Conservation (phyloP, 2,113 vertebrate genomes). For the Siphamia tubifer region DNA sequence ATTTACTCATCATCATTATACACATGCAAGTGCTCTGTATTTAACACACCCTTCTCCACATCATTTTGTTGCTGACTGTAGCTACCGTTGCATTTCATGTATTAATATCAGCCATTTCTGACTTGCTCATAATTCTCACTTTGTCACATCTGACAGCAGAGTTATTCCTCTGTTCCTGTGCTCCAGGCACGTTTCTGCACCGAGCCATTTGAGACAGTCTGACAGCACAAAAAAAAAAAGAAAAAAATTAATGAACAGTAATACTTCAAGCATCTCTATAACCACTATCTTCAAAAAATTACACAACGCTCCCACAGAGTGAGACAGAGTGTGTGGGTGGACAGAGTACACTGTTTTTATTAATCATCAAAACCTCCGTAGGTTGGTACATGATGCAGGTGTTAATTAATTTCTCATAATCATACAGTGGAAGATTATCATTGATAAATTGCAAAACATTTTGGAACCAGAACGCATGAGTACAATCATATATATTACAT, state of each 20-base stretch:
- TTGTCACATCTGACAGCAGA: constrained; percentile 57
- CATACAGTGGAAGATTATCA: constrained; percentile 42
- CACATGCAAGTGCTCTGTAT: neutral
- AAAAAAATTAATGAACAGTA: constrained; percentile 40
- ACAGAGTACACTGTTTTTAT: constrained; percentile 57
- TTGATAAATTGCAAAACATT: constrained; percentile 51
- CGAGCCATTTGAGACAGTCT: constrained; percentile 46
- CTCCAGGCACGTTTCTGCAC: constrained; percentile 35
- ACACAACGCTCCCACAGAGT: constrained; percentile 56
- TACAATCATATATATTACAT: constrained; percentile 17
- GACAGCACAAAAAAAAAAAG: constrained; percentile 23
- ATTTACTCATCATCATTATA: neutral
- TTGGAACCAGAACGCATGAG: constrained; percentile 19
- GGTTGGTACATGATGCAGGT: constrained; percentile 61
- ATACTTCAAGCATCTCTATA: constrained; percentile 57
- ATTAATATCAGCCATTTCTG: constrained; percentile 32
- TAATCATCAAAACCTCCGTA: constrained; percentile 61
- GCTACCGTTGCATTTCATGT: constrained; percentile 9
- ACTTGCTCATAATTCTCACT: constrained; percentile 48
- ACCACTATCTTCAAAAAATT: constrained; percentile 48
- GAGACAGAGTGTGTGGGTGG: constrained; percentile 53
- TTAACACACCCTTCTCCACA: neutral
- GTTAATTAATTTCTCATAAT: constrained; percentile 66
- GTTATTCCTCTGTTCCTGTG: constrained; percentile 46
- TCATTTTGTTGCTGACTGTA: constrained; percentile 20